Evolutionary conservation across 2,113 vertebrate species (phyloP).

Genomic region (Triplophysa tibetana): DNA sequence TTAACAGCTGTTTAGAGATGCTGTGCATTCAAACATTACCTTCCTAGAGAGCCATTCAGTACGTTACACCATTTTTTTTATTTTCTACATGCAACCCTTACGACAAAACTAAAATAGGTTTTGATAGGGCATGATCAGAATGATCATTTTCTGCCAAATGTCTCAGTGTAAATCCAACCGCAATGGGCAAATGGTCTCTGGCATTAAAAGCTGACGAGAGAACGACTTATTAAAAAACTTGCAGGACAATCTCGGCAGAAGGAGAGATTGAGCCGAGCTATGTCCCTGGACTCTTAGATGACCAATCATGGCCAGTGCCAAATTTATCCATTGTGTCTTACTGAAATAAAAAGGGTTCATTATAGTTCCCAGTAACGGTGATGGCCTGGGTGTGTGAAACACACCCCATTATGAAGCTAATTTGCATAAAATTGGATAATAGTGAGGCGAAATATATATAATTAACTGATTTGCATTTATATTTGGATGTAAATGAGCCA

Average conservation of each 20-base stretch:
- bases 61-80: neutral
- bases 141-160: neutral
- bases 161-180: neutral
- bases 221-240: neutral
- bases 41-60: neutral
- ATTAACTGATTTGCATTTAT: slow-evolving; percentile 19
- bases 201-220: neutral
- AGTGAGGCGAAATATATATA: slow-evolving; percentile 10
- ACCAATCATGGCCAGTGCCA: slow-evolving; percentile 34
- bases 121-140: neutral
- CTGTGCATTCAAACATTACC: too few relatives aligned
- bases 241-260: neutral
- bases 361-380: slow-evolving; percentile 4
- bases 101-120: neutral
- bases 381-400: slow-evolving; percentile 2
- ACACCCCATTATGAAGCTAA: slow-evolving; percentile 14
- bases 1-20: neutral
- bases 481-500: slow-evolving; percentile 1
- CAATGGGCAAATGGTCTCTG: neutral
- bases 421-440: slow-evolving; percentile 16
- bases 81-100: too few relatives aligned
- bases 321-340: slow-evolving; percentile 28
- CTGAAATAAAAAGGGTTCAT: slow-evolving; percentile 20
- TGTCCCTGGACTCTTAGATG: slow-evolving; percentile 18
- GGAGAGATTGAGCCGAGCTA: neutral